phyloP scores from a whole-genome alignment of 2,888 invertebrate genomes.

The Torymus aiolomorphi region DNA sequence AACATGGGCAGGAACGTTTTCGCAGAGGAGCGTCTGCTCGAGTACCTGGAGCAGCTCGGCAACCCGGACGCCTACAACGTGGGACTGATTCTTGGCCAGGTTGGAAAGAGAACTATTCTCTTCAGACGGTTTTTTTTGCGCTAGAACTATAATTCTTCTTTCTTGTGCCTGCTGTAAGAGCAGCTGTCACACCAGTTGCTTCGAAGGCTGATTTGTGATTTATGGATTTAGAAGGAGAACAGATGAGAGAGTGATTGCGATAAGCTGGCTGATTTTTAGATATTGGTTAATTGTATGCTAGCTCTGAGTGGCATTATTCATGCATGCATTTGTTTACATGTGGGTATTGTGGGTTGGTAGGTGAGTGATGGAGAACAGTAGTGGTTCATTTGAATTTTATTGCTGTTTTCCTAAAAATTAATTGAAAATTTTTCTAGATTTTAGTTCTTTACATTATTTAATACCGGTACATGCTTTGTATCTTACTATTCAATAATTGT shows the following conservation, averaged over 20 bases:
- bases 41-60: constrained; percentile 82
- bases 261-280: too few relatives aligned
- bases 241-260: too few relatives aligned
- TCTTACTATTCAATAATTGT: too few relatives aligned
- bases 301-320: not conserved
- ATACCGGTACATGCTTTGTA: too few relatives aligned
- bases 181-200: constrained; percentile 60
- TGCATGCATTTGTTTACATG: not conserved
- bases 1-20: constrained; percentile 83
- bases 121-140: constrained; percentile 7
- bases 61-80: constrained; percentile 81
- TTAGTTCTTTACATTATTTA: too few relatives aligned
- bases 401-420: too few relatives aligned
- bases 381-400: too few relatives aligned
- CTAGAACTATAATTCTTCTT: constrained; percentile 10
- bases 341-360: not conserved
- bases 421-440: too few relatives aligned
- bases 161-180: constrained; percentile 54
- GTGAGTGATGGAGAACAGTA: constrained; percentile 12
- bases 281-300: too few relatives aligned
- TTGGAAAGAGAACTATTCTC: constrained; percentile 69
- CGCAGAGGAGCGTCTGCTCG: constrained; percentile 82
- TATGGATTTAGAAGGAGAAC: not conserved
- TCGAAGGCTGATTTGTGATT: constrained; percentile 27
- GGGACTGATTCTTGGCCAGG: constrained; percentile 89